These are phyloP conservation scores for Anguilla marmorata DNA, from an alignment of 2,797 vertebrate genomes.

Conservation along the genomic window DNA sequence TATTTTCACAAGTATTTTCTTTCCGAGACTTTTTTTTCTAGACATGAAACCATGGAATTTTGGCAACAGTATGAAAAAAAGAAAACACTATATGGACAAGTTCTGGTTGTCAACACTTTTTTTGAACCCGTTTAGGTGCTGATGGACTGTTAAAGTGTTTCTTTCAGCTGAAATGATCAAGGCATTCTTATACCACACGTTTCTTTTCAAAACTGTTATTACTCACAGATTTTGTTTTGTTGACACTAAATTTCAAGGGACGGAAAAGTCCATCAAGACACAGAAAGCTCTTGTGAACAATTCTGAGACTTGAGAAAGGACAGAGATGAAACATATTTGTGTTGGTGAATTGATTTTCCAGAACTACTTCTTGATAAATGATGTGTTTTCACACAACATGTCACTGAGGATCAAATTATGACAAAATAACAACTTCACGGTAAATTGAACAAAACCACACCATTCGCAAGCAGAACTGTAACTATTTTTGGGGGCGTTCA, in stretches of 20 bases:
- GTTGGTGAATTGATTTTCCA: background rate
- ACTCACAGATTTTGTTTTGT: conserved; percentile 15
- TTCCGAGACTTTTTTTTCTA: background rate
- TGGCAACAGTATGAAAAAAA: background rate
- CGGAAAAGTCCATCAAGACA: background rate
- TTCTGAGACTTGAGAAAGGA: conserved; percentile 20
- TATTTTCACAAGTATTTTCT: background rate
- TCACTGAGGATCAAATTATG: background rate
- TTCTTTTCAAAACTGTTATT: conserved; percentile 30
- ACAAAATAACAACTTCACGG: background rate
- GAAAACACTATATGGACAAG: background rate
- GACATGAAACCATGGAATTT: background rate
- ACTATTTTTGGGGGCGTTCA: background rate
- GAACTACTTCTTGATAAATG: background rate
- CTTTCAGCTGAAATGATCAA: conserved; percentile 36
- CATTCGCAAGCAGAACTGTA: background rate
- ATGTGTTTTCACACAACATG: background rate
- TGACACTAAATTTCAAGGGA: conserved; percentile 38
- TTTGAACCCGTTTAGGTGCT: conserved; percentile 19
- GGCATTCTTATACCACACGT: background rate
- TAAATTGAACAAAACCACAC: background rate
- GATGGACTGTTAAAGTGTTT: background rate
- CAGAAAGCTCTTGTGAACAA: conserved; percentile 9
- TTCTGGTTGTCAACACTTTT: background rate
- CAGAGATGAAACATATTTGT: background rate